Conservation (phyloP, 2,888 invertebrate genomes). For the Diarsia rubi region DNA sequence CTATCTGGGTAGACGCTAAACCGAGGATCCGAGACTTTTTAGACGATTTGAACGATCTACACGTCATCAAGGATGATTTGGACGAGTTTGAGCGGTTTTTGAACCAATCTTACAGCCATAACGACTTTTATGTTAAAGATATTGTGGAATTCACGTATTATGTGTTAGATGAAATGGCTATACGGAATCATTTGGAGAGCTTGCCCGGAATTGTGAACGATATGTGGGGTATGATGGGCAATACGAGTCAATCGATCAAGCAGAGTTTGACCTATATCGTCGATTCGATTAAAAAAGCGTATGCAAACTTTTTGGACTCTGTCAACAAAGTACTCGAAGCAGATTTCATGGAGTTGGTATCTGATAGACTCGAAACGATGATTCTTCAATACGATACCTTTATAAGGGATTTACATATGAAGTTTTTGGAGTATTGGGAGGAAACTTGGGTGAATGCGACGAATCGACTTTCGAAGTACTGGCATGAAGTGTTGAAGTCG, state of each 20-base stretch:
- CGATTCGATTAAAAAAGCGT: constrained; percentile 93
- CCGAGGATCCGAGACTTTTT: constrained; percentile 93
- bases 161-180: constrained; percentile 94
- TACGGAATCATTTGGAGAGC: constrained; percentile 94
- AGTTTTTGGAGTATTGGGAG: constrained; percentile 92
- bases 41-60: constrained; percentile 93
- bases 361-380: constrained; percentile 92
- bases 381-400: constrained; percentile 95
- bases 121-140: constrained; percentile 96
- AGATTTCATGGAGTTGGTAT: constrained; percentile 94
- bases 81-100: constrained; percentile 93
- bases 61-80: constrained; percentile 93
- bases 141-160: constrained; percentile 93
- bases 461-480: constrained; percentile 92
- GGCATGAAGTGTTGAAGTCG: constrained; percentile 93
- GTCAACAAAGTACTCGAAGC: constrained; percentile 93
- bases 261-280: constrained; percentile 94
- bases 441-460: constrained; percentile 94
- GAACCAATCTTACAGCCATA: constrained; percentile 94
- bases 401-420: constrained; percentile 94
- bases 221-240: constrained; percentile 96
- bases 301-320: constrained; percentile 93
- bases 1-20: constrained; percentile 94
- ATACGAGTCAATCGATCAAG: constrained; percentile 94
- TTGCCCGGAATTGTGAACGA: constrained; percentile 95